A percentile compares a stretch with the other conserved stretches of the same genome.
phyloP scores from a whole-genome alignment of 2,888 invertebrate genomes.

The Calameuta pallipes region DNA sequence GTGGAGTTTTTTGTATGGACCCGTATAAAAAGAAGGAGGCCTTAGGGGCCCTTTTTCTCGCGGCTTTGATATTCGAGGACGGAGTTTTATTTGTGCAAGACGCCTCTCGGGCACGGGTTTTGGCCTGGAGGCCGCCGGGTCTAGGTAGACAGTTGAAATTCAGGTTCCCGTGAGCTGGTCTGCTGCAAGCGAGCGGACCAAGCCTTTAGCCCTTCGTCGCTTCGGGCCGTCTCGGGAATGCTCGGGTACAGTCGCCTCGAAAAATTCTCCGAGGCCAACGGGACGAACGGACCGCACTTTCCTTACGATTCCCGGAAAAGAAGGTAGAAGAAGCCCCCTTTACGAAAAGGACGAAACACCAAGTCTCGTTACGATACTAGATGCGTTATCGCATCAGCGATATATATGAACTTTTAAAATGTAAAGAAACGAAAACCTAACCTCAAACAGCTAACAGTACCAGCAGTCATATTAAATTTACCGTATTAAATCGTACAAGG shows the following conservation, averaged over 20 bases:
- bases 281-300: background rate
- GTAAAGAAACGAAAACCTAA: background rate
- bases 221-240: conserved; percentile 37
- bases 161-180: conserved; percentile 50
- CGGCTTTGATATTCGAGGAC: conserved; percentile 2
- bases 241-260: conserved; percentile 33
- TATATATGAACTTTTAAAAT: background rate
- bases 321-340: background rate
- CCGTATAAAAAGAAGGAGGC: conserved; percentile 3
- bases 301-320: background rate
- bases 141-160: conserved; percentile 49
- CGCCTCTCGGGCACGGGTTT: conserved; percentile 2
- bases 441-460: background rate
- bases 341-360: background rate
- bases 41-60: conserved; percentile 1
- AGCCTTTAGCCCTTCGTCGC: conserved; percentile 38
- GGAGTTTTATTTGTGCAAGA: conserved; percentile 8
- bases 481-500: background rate
- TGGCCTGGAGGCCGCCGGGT: conserved; percentile 7
- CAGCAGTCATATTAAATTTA: background rate
- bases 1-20: background rate
- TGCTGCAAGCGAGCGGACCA: conserved; percentile 19
- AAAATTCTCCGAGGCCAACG: conserved; percentile 17
- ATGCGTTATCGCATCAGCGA: background rate
- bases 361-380: background rate